A percentile compares a stretch with the other conserved stretches of the same genome.
Evolutionary conservation across 2,888 invertebrate species (phyloP).

Genomic region (Diabrotica balteata): DNA sequence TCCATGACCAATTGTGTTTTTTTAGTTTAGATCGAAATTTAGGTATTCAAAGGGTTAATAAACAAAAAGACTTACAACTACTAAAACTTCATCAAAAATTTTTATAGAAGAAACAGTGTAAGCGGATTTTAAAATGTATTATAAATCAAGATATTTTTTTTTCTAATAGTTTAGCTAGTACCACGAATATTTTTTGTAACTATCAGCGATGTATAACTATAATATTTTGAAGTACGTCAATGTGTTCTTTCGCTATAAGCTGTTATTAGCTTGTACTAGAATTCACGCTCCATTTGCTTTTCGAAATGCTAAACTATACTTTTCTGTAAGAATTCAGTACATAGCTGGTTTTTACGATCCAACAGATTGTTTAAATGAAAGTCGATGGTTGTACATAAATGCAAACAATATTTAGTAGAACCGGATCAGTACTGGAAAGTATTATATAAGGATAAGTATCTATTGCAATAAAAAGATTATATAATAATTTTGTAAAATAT

Average conservation of each 20-base stretch:
- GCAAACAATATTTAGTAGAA: not conserved
- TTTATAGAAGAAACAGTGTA: too few relatives aligned
- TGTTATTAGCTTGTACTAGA: not conserved
- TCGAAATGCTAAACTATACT: not conserved
- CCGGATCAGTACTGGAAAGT: not conserved
- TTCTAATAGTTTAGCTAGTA: too few relatives aligned
- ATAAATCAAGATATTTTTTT: too few relatives aligned
- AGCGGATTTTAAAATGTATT: too few relatives aligned
- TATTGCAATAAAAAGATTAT: not conserved
- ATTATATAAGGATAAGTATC: not conserved
- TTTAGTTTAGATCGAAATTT: too few relatives aligned
- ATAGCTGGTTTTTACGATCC: not conserved
- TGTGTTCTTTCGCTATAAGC: not conserved
- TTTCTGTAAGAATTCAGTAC: not conserved
- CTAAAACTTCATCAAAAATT: too few relatives aligned
- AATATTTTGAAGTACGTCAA: not conserved
- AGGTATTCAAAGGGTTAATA: too few relatives aligned
- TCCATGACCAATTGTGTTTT: too few relatives aligned
- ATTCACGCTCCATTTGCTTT: slow-evolving; percentile 8
- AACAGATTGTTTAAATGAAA: slow-evolving; percentile 13
- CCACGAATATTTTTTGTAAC: too few relatives aligned
- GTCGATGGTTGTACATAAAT: not conserved
- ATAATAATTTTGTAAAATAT: too few relatives aligned
- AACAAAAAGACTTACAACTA: too few relatives aligned
- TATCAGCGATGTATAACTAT: too few relatives aligned